Percentiles rank a stretch among this genome's conserved stretches.
These are phyloP conservation scores for Cheilosia variabilis DNA, from an alignment of 2,888 invertebrate genomes.

Conservation along the genomic window DNA sequence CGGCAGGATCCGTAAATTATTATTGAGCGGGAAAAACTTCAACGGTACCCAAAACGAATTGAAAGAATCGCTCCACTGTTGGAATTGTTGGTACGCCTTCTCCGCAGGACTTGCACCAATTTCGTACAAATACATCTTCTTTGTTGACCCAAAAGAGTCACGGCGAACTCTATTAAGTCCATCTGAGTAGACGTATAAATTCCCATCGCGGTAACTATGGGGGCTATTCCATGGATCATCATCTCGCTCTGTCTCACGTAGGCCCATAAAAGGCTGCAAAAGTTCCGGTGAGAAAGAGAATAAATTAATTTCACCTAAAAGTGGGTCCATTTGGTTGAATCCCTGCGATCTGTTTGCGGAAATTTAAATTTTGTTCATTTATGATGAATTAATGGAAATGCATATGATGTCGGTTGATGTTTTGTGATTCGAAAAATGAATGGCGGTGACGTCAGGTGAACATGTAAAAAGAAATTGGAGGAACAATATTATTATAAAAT, in stretches of 20 bases:
- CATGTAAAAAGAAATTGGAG: conserved; percentile 50
- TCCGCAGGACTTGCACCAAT: conserved; percentile 36
- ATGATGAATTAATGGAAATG: conserved; percentile 33
- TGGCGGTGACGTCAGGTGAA: conserved; percentile 34
- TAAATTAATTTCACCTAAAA: conserved; percentile 56
- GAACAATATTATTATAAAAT: conserved; percentile 7
- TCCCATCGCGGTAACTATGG: conserved; percentile 50
- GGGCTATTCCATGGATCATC: conserved; percentile 80
- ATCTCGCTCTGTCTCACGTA: conserved; percentile 76
- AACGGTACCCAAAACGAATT: conserved; percentile 27
- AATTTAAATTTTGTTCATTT: conserved; percentile 1
- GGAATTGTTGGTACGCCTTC: conserved; percentile 32
- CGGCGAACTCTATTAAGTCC: conserved; percentile 58
- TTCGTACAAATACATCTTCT: conserved; percentile 66
- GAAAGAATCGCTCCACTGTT: conserved; percentile 16
- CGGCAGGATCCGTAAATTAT: conserved; percentile 11
- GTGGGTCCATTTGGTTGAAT: conserved; percentile 10
- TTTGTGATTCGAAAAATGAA: conserved; percentile 21
- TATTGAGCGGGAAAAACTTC: background rate
- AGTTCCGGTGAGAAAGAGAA: conserved; percentile 73
- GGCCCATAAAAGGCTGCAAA: conserved; percentile 80
- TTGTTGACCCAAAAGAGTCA: conserved; percentile 34
- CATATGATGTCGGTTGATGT: conserved; percentile 26
- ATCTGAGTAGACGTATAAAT: conserved; percentile 46
- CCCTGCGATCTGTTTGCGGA: conserved; percentile 30